Evolutionary conservation across 1,140 invertebrate genomes (phyloP), one percentile per base, ranked within the genome.

Genomic region (Oryctes rhinoceros): DNA sequence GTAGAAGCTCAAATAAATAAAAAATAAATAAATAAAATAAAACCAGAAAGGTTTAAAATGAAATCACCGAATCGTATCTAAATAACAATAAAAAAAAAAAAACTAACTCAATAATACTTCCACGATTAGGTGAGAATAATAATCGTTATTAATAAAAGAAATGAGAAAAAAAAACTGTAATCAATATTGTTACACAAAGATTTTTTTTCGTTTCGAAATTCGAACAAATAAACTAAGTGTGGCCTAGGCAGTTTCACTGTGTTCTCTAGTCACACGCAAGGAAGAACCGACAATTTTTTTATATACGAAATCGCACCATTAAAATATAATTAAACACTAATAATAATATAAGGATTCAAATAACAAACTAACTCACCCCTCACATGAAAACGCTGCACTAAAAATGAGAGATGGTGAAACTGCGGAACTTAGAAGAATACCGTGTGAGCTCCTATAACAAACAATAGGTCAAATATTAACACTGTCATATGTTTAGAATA

Each of bases 401-500:
- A 53, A 82, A 74, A 39, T 74, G 65, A 75, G 75, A 71, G 71
- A 79, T 79, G 77, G 77, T 79, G 77, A 75, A 79, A 79, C 78
- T 81, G 80, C 79, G 65, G 53, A 79, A 71, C 53, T 44, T 67
- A 49, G 37, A 74, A 62, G 20, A 78, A 53, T 67, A 15, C 37
- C 49, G 39, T 59, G 80, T 81, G 81, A 85, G 65, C 80, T 84
- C 79, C 79, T 81, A 78, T 80, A 83, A 80, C 79, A 81, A 81
- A 80, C 79, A 81, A 81, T 76, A 44, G 82, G 78, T 81, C 81
- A 83, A 85, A 85, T 84, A 86, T 85, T 85, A 85, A 85, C 84
- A 87, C 83, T 86, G 85, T 87, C 85, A 83, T 86, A 85, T 86
- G 84, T 85, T 83, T 87, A 87, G 86, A 85, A 83, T 87, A 87